A percentile compares a stretch with the other conserved stretches of the same genome.
Evolutionary conservation across 2,113 vertebrate genomes (phyloP).

Genomic region (Barnardius zonarius): DNA sequence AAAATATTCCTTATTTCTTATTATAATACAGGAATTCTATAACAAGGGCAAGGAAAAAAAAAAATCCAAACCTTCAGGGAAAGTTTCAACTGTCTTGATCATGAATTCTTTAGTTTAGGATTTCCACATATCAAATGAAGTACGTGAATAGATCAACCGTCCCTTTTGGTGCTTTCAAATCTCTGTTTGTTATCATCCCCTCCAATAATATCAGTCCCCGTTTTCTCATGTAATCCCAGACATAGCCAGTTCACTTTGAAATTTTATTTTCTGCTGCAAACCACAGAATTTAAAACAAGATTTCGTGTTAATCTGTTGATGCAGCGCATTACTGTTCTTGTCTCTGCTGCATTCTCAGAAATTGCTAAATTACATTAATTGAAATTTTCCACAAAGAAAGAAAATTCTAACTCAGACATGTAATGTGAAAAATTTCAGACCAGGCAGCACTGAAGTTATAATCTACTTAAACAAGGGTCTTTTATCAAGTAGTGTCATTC

Average conservation of each 20-base stretch:
- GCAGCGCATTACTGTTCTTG: not conserved
- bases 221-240: not conserved
- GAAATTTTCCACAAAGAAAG: not conserved
- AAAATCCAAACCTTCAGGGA: not conserved
- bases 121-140: not conserved
- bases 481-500: not conserved
- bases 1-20: not conserved
- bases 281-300: not conserved
- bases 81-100: not conserved
- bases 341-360: not conserved
- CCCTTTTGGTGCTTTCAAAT: not conserved
- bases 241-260: not conserved
- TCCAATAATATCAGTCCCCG: not conserved
- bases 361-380: not conserved
- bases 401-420: not conserved
- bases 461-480: not conserved
- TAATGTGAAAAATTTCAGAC: not conserved
- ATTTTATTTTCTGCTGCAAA: not conserved
- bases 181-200: not conserved
- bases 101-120: not conserved
- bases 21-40: not conserved
- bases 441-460: not conserved
- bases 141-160: not conserved
- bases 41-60: not conserved
- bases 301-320: not conserved